Conservation (phyloP, 1,140 invertebrate genomes). For the Pachyrhynchus sulphureomaculatus region DNA sequence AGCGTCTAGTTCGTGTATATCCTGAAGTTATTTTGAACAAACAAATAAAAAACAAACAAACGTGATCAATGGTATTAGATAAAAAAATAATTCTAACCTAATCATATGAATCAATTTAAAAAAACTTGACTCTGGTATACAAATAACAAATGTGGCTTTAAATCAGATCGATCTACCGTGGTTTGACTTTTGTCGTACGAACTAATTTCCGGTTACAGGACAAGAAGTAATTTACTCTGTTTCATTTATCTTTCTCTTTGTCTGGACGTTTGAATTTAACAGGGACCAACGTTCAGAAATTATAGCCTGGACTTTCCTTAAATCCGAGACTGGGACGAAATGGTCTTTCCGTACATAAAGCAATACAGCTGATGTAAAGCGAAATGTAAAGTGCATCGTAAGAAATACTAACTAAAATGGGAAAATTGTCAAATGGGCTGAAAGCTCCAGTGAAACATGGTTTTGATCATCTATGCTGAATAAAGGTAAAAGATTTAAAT, state of each 20-base stretch:
- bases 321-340: constrained; percentile 19
- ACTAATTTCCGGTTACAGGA: constrained; percentile 45
- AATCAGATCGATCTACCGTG: constrained; percentile 30
- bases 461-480: not conserved
- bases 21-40: too few species aligned
- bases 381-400: constrained; percentile 11
- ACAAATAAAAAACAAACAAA: too few species aligned
- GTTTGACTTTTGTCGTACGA: constrained; percentile 42
- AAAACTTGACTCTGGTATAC: too few species aligned
- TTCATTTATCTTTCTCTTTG: constrained; percentile 44
- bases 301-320: constrained; percentile 25
- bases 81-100: too few species aligned
- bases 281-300: constrained; percentile 27
- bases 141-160: not conserved
- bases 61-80: too few species aligned
- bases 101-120: too few species aligned
- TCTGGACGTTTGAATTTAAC: constrained; percentile 35
- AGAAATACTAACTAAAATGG: not conserved
- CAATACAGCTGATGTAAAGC: constrained; percentile 20
- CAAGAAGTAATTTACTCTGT: constrained; percentile 43
- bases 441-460: not conserved
- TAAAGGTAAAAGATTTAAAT: too few species aligned
- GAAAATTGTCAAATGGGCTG: constrained; percentile 7
- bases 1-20: too few species aligned
- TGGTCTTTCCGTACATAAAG: constrained; percentile 12